Evolutionary conservation across 2,888 invertebrate genomes (phyloP).

Genomic region (Coenonympha arcania): DNA sequence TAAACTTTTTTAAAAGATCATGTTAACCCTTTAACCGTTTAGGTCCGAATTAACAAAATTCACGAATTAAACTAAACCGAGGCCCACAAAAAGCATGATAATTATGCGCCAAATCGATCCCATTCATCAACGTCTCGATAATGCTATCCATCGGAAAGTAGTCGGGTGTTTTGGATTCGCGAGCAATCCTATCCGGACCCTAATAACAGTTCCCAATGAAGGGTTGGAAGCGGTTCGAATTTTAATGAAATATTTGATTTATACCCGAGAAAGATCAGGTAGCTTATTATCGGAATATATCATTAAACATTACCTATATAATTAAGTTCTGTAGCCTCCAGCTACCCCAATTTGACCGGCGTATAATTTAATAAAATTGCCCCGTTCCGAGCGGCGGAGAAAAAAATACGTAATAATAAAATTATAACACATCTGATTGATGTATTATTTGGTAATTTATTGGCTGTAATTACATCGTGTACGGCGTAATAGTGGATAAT

Average conservation of each 20-base stretch:
- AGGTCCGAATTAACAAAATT: conserved; percentile 20
- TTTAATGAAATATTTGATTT: conserved; percentile 75
- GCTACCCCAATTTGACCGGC: conserved; percentile 68
- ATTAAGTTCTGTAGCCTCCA: conserved; percentile 66
- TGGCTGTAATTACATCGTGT: conserved; percentile 72
- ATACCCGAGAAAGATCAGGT: conserved; percentile 67
- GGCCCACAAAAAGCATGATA: conserved; percentile 24
- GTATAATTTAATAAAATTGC: conserved; percentile 74
- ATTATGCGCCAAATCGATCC: conserved; percentile 37
- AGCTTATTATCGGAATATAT: conserved; percentile 74
- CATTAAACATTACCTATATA: conserved; percentile 74
- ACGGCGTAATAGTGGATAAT: conserved; percentile 72
- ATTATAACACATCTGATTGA: conserved; percentile 75
- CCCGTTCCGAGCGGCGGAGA: conserved; percentile 52
- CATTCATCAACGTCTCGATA: conserved; percentile 51
- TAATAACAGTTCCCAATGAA: conserved; percentile 63
- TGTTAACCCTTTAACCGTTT: conserved; percentile 1
- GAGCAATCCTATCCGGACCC: conserved; percentile 48
- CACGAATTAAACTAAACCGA: conserved; percentile 15
- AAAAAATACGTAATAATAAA: conserved; percentile 46
- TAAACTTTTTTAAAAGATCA: too few relatives aligned
- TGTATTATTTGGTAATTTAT: conserved; percentile 75
- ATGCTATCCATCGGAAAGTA: conserved; percentile 52
- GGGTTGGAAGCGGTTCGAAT: conserved; percentile 63
- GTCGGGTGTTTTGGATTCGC: conserved; percentile 50